phyloP scores from a whole-genome alignment of 2,888 invertebrate species.

The Tinea trinotella region DNA sequence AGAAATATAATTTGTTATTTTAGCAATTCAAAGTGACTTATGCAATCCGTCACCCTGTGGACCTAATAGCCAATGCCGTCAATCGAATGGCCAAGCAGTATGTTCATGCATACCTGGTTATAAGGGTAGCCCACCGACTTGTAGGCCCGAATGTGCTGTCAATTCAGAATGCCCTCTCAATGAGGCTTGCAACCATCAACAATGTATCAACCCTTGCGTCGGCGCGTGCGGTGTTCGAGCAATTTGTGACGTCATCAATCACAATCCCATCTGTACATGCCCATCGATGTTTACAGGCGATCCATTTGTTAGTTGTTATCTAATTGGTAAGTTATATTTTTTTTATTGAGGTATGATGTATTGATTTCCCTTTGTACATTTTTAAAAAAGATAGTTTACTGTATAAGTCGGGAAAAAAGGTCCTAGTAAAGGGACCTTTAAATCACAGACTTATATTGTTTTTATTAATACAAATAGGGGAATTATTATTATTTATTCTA shows the following conservation, averaged over 20 bases:
- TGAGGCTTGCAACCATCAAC: conserved; percentile 80
- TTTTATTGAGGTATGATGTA: too few species aligned
- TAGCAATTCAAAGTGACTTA: conserved; percentile 50
- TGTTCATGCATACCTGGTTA: conserved; percentile 83
- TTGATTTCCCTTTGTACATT: too few species aligned
- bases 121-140: conserved; percentile 82
- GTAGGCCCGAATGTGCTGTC: conserved; percentile 83
- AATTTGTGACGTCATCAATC: conserved; percentile 81
- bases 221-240: conserved; percentile 84
- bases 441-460: too few species aligned
- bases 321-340: conserved; percentile 44
- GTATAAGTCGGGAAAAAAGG: too few species aligned
- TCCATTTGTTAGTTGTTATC: conserved; percentile 79
- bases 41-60: conserved; percentile 87
- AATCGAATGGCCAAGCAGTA: conserved; percentile 77
- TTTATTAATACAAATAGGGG: too few species aligned
- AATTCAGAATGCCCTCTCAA: conserved; percentile 81
- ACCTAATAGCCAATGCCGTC: conserved; percentile 81
- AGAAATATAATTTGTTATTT: conserved; percentile 17
- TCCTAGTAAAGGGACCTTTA: too few species aligned
- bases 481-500: too few species aligned
- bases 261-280: conserved; percentile 84
- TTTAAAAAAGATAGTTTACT: too few species aligned
- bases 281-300: conserved; percentile 81
- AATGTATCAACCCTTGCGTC: conserved; percentile 83